Evolutionary conservation across 2,113 vertebrate species (phyloP).

Genomic region (Ginglymostoma cirratum): DNA sequence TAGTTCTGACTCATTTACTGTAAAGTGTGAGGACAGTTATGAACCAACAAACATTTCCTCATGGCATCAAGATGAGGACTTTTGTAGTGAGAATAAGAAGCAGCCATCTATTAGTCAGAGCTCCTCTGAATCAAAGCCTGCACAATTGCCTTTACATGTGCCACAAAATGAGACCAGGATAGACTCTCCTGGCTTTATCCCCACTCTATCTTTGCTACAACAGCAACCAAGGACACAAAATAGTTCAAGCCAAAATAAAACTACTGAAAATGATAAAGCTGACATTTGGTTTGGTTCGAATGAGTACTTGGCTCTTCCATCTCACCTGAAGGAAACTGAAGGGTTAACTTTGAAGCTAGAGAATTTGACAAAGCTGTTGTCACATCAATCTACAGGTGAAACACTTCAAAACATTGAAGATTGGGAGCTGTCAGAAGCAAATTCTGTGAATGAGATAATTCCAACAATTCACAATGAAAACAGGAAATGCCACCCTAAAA

Average conservation of each 20-base stretch:
- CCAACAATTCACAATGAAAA: conserved; percentile 55
- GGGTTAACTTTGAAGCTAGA: conserved; percentile 82
- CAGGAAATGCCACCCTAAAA: conserved; percentile 45
- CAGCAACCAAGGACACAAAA: conserved; percentile 12
- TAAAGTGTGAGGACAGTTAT: not conserved
- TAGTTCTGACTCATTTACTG: not conserved
- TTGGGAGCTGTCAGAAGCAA: conserved; percentile 89
- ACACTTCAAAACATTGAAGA: conserved; percentile 83
- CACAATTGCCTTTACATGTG: not conserved
- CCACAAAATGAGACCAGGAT: not conserved
- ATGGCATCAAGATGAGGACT: not conserved
- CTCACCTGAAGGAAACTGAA: conserved; percentile 86
- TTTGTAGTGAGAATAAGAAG: not conserved
- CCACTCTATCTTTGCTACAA: conserved; percentile 27
- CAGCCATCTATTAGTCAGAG: not conserved
- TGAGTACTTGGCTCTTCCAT: conserved; percentile 88
- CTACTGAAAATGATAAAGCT: conserved; percentile 42
- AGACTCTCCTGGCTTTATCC: conserved; percentile 1
- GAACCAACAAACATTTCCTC: not conserved
- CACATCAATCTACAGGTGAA: conserved; percentile 66
- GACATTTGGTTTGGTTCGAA: conserved; percentile 87
- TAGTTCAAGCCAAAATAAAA: conserved; percentile 20
- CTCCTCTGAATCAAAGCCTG: not conserved
- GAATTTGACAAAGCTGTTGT: conserved; percentile 74
- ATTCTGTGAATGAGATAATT: conserved; percentile 73